These are phyloP conservation scores for Reticulitermes lucifugus DNA, from an alignment of 2,888 invertebrate genomes.

Conservation along the genomic window DNA sequence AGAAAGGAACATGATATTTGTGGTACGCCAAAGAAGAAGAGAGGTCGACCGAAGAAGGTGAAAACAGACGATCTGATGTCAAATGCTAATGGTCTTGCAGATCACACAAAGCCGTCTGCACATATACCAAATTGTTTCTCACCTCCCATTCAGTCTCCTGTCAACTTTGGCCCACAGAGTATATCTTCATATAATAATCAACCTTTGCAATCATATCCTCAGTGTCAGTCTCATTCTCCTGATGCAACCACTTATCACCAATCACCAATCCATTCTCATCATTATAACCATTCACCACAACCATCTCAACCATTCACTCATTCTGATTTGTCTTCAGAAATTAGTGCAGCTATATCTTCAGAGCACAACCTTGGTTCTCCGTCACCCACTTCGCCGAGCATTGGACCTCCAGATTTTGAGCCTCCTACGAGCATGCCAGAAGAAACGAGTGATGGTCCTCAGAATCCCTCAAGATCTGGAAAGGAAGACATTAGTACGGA, in stretches of 20 bases:
- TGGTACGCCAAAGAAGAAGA: slow-evolving; percentile 85
- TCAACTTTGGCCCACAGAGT: slow-evolving; percentile 62
- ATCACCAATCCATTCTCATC: slow-evolving; percentile 63
- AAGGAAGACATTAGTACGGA: slow-evolving; percentile 61
- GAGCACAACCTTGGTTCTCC: slow-evolving; percentile 73
- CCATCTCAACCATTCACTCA: slow-evolving; percentile 70
- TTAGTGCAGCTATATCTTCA: slow-evolving; percentile 81
- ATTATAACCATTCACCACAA: slow-evolving; percentile 64
- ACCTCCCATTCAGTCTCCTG: slow-evolving; percentile 67
- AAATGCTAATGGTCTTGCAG: slow-evolving; percentile 57
- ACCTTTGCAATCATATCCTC: slow-evolving; percentile 55
- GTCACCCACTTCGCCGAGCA: slow-evolving; percentile 75
- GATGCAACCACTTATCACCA: slow-evolving; percentile 58
- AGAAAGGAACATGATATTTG: slow-evolving; percentile 62
- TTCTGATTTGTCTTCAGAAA: slow-evolving; percentile 81
- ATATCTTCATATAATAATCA: slow-evolving; percentile 56
- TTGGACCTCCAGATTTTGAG: slow-evolving; percentile 79
- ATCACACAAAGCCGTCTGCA: slow-evolving; percentile 63
- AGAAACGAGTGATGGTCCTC: slow-evolving; percentile 55
- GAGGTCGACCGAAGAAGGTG: slow-evolving; percentile 90
- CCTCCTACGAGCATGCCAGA: slow-evolving; percentile 72
- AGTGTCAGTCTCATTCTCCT: slow-evolving; percentile 58
- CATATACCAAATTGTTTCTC: slow-evolving; percentile 66
- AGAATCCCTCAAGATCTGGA: slow-evolving; percentile 51
- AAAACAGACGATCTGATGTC: slow-evolving; percentile 71